A percentile compares a stretch with the other conserved stretches of the same genome.
Evolutionary conservation across 2,797 vertebrate genomes (phyloP).

Genomic region (Myotis vivesi): DNA sequence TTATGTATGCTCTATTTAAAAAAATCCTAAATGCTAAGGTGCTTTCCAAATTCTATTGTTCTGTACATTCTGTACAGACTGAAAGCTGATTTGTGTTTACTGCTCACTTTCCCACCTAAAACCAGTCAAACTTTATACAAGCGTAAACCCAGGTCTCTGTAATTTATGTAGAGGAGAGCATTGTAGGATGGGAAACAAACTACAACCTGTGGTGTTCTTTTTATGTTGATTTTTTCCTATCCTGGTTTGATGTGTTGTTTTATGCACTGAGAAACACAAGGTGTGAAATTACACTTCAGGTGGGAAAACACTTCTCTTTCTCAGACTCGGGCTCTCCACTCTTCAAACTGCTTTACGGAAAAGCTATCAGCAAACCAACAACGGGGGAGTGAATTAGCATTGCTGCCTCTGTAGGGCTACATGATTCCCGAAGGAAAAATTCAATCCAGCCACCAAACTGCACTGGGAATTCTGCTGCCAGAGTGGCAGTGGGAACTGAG

Average conservation of each 20-base stretch:
- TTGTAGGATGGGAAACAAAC: conserved; percentile 80
- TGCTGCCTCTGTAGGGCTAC: conserved; percentile 69
- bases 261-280: conserved; percentile 85
- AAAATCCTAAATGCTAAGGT: not conserved
- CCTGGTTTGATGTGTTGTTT: conserved; percentile 84
- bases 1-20: not conserved
- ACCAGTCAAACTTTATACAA: conserved; percentile 72
- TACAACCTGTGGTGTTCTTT: conserved; percentile 79
- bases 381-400: conserved; percentile 69
- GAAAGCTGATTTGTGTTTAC: conserved; percentile 52
- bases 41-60: not conserved
- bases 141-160: conserved; percentile 67
- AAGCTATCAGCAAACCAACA: conserved; percentile 82
- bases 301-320: conserved; percentile 85
- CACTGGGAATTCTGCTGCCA: conserved; percentile 56
- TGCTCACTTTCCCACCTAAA: conserved; percentile 72
- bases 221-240: conserved; percentile 82
- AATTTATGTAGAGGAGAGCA: conserved; percentile 58
- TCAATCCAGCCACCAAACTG: conserved; percentile 37
- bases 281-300: conserved; percentile 86
- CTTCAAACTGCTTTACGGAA: conserved; percentile 81
- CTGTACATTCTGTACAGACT: conserved; percentile 61
- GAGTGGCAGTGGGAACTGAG: not conserved
- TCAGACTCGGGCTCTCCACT: conserved; percentile 81
- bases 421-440: conserved; percentile 55